phyloP scores from a whole-genome alignment of 2,888 invertebrate genomes.

The Antheraea assamensis region DNA sequence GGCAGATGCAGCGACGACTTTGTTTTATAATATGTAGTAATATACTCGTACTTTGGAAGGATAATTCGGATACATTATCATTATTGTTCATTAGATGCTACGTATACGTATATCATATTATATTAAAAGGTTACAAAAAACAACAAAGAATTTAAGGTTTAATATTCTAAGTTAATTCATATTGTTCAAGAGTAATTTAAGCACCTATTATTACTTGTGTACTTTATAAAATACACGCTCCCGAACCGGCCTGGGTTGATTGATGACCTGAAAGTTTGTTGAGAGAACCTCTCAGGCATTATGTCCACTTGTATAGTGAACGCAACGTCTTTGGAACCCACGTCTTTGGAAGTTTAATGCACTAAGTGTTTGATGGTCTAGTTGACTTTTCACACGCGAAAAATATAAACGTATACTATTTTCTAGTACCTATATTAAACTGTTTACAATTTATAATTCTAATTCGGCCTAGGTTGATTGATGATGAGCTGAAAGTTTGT shows the following conservation, averaged over 20 bases:
- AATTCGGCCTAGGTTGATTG: no score
- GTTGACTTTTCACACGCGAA: not conserved
- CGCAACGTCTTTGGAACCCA: not conserved
- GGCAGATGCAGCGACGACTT: no score
- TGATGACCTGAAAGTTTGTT: conserved; percentile 18
- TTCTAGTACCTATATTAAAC: no score
- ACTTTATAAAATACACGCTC: conserved; percentile 1
- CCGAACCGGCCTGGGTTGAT: not conserved
- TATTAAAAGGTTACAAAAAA: not conserved
- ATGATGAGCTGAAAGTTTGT: no score
- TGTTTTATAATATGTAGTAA: no score
- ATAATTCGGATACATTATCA: no score
- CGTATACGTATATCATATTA: not conserved
- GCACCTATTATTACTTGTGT: conserved; percentile 9
- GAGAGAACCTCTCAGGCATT: not conserved
- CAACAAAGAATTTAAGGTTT: not conserved
- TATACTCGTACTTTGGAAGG: no score
- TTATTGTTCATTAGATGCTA: no score
- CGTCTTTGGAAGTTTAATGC: not conserved
- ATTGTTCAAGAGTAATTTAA: not conserved
- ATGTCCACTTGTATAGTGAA: conserved; percentile 21
- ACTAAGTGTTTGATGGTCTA: not conserved
- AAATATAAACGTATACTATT: not conserved
- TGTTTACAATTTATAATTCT: no score
- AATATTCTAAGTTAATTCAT: not conserved